phyloP scores from a whole-genome alignment of 2,888 invertebrate genomes.

The Limnephilus auricula region DNA sequence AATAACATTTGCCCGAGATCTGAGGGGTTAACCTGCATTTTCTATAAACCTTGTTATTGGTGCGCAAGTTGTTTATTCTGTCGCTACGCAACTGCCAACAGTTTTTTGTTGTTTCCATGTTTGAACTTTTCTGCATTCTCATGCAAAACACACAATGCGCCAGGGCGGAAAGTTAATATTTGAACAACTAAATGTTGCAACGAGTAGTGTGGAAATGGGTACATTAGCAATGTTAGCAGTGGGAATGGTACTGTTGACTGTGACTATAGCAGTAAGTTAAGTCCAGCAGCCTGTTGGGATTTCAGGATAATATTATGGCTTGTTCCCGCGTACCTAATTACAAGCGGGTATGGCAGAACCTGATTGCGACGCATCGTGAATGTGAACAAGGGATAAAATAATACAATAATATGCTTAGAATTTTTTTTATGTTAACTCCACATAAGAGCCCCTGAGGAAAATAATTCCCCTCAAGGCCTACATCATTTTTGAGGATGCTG shows the following conservation, averaged over 20 bases:
- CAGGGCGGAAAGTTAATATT: slow-evolving; percentile 17
- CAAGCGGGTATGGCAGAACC: background rate
- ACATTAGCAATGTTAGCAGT: background rate
- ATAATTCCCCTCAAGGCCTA: too few species aligned
- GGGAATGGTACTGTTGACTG: slow-evolving; percentile 4
- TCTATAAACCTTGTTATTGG: background rate
- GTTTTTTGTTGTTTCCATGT: background rate
- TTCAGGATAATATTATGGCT: slow-evolving; percentile 14
- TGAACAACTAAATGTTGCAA: background rate
- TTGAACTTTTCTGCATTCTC: background rate
- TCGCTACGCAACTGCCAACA: background rate
- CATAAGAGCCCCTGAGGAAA: too few species aligned
- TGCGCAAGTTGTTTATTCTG: background rate
- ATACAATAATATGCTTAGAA: background rate
- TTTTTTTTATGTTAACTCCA: too few species aligned
- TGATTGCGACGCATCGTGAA: background rate
- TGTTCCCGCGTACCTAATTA: background rate
- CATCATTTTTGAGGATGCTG: too few species aligned
- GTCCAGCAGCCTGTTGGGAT: background rate
- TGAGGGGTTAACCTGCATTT: too few species aligned
- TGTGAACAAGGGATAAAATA: background rate
- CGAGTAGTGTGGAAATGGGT: slow-evolving; percentile 16
- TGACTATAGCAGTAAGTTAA: background rate
- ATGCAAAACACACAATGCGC: background rate
- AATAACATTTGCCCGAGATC: too few species aligned